Evolutionary conservation across 1,140 invertebrate species (phyloP), one percentile per base, ranked within the genome.

Genomic region (Zaprionus inermis): DNA sequence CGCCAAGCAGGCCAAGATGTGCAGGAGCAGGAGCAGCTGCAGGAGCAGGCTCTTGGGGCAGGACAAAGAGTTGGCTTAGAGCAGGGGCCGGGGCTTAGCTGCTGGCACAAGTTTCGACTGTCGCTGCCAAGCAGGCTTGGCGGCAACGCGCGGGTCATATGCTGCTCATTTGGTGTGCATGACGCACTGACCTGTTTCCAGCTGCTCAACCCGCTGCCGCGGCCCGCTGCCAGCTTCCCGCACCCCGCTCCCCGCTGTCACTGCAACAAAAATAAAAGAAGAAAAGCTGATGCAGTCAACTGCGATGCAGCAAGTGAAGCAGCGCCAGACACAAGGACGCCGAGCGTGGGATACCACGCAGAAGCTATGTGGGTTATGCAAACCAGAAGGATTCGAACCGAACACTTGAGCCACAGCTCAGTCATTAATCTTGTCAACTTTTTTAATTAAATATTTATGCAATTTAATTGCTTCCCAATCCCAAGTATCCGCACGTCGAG

Each of bases 131-230:
- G 18, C 36, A 30, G 34, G 18, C 46, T 7, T 28, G 10, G n/a
- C 38, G 30, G 38, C n/a, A n/a, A n/a, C n/a, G n/a, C n/a, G n/a
- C n/a, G 36, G 71, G 69, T 82, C 79, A 85, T 82, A 88, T 88
- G 44, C 44, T 49, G 82, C 79, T 86, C 82, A 86, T 88, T 86
- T 86, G 79, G 76, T 74, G 83, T 86, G 83, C 79, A 88, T 68
- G 70, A 89, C 76, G 83, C 83, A 83, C 83, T 86, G 83, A 86
- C 83, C 83, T 83, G 79, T 86, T 86, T 86, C 84, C 76, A 83
- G 83, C 83, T 88, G 82, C 83, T 5, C 3, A 3, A 5, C 24
- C 24, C 24, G 24, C 24, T 28, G 3, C 24, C 24, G 1, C 24
- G 1, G 2, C 22, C 2, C 22, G 1, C 22, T 28, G 1, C 24